Percentiles rank a stretch among this genome's conserved stretches.
Conservation (phyloP, 2,113 vertebrate species). For the Calidris pugnax region DNA sequence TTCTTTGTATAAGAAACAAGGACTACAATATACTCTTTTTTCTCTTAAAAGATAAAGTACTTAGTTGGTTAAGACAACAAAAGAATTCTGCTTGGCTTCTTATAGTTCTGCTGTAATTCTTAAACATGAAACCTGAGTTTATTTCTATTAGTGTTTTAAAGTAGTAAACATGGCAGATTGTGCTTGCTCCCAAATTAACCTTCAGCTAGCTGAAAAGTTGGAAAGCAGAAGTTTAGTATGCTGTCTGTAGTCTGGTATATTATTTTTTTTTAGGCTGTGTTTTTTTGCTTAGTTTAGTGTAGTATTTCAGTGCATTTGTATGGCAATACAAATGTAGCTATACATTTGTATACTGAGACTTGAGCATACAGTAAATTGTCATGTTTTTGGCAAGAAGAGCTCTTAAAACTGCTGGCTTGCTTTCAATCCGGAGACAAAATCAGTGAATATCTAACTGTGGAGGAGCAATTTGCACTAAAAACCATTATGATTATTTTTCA, state of each 20-base stretch:
- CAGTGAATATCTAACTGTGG: not conserved
- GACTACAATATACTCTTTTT: not conserved
- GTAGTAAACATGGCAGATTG: not conserved
- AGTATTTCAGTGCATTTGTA: not conserved
- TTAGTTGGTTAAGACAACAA: not conserved
- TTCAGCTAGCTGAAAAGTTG: not conserved
- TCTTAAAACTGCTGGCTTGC: not conserved
- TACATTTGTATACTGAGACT: not conserved
- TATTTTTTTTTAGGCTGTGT: not conserved
- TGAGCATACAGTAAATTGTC: not conserved
- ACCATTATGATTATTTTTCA: not conserved
- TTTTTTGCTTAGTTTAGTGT: not conserved
- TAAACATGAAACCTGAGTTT: not conserved
- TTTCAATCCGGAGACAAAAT: not conserved
- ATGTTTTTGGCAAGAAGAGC: not conserved
- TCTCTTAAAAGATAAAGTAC: not conserved
- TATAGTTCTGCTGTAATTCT: not conserved
- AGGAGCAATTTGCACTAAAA: not conserved
- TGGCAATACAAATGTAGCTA: not conserved
- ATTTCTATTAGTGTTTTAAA: not conserved
- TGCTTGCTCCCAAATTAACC: not conserved
- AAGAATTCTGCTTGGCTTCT: slow-evolving; percentile 5
- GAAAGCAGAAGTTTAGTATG: not conserved
- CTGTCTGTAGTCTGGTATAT: not conserved
- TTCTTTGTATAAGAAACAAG: not conserved